Conservation (phyloP, 2,113 vertebrate species). For the Arenaria interpres region DNA sequence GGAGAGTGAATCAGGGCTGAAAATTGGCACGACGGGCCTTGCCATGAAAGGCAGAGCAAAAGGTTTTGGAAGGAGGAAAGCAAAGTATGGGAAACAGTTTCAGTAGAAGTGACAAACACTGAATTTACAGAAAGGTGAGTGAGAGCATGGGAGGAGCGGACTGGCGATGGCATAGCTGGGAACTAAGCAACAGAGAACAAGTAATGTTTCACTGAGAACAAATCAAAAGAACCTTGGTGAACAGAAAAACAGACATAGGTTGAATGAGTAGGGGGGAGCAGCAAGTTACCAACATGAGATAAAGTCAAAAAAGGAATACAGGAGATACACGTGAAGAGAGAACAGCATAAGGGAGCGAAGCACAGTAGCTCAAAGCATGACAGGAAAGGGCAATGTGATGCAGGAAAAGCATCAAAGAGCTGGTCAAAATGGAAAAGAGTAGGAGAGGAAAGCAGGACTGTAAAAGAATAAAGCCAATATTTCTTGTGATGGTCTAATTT, state of each 20-base stretch:
- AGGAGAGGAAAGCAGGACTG: background rate
- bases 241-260: slow-evolving; percentile 16
- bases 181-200: slow-evolving; percentile 42
- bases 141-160: background rate
- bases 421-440: background rate
- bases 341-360: background rate
- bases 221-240: background rate
- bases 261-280: background rate
- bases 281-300: background rate
- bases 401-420: background rate
- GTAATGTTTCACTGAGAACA: slow-evolving; percentile 16
- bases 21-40: background rate
- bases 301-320: background rate
- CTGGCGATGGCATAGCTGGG: background rate
- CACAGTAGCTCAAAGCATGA: background rate
- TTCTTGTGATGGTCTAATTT: background rate
- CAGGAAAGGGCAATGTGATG: background rate
- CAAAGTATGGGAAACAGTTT: background rate
- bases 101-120: background rate
- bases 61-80: background rate
- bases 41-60: background rate
- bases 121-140: background rate
- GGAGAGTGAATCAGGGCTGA: background rate
- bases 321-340: background rate
- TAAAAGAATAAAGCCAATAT: background rate